Base-by-base conservation (phyloP, 2,797 vertebrate genomes). In the Sebastes oblongus region DNA sequence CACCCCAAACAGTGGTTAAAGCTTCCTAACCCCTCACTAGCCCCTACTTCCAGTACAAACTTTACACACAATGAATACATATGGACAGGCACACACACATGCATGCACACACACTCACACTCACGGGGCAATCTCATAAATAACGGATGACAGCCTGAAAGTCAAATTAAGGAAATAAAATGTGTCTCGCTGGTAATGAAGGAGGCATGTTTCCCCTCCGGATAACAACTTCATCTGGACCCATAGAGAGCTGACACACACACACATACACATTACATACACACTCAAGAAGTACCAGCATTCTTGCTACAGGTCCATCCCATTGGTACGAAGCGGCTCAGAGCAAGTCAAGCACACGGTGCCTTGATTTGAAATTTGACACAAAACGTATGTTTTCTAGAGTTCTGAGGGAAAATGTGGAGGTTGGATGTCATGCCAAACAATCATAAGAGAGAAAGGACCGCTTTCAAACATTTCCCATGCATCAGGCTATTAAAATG, bases 401-500 rank as follows among this genome's bases (percentile, higher is more conserved):
- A 88, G 89, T 88, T 91, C 90, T 86, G 75, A 77, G 80, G 87
- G 81, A 90, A 91, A 93, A 92, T 91, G 87, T 88, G 82, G 84
- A 91, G 89, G 90, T 85, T 90, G 86, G 88, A 88, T 89, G 83
- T 94, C 87, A 93, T 90, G 91, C 91, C 91, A 93, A 94, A 93
- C 91, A 91, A 95, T 92, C 92, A 89, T 73, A 91, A 90, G 83
- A 84, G 89, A 93, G 91, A 89, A 91, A 93, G 84, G 89, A 81
- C 89, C 83, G 90, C 89, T 94, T 94, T 94, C 90, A 94, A 94
- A 94, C 92, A 94, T 91, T 92, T 93, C 87, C 86, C 85, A 92
- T 91, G 90, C 88, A 89, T 94, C 86, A 92, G 88, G 90, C 92
- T 92, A 94, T 94, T 94, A 94, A 94, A 94, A 94, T 93, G 89